Evolutionary conservation across 2,113 vertebrate species (phyloP), one percentile per base, ranked within the genome.

Genomic region (Brevimyrus niger): DNA sequence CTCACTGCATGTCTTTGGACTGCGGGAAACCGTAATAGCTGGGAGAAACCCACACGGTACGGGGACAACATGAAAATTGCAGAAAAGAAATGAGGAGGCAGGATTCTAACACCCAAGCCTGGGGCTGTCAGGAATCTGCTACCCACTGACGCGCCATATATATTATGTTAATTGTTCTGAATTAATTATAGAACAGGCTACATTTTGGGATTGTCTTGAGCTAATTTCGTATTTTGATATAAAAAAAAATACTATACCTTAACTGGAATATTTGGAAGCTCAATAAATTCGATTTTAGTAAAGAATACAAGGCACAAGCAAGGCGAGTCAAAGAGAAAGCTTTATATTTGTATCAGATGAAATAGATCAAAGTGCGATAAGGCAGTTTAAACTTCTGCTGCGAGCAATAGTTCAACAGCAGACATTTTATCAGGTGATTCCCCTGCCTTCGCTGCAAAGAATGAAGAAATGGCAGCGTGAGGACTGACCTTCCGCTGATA

Each of bases 401-500:
- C 8, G 38, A n/a, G 19, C 5, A 44, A 47, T 9, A 23, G 35
- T 27, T n/a, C 38, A 47, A 47, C 82, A 84, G 38, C 42, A 47
- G 38, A 44, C 1, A 21, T 83, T 46, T 83, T 38, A 84, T 84
- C 38, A 46, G 46, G 47, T 47, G 38, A 10, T 11, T 84, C 38
- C 38, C 7, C 7, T 44, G 46, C 46, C 44, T 84, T 84, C 42
- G 19, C 61, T 69, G 61, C 61, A 31, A 69, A 69, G n/a, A 69
- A 13, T 27, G n/a, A 13, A 69, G 61, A 31, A 27, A 31, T 27
- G n/a, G 27, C 27, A 31, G 3, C 1, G n/a, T 0, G 10, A 69
- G 61, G 42, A 48, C 61, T 73, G 87, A 88, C 87, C 87, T 88
- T 88, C 58, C 42, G 17, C 44, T 88, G 87, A 50, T 88, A 88